Percentiles rank a stretch among this genome's conserved stretches.
phyloP scores from a whole-genome alignment of 2,797 vertebrate species.

The Pitangus sulphuratus region DNA sequence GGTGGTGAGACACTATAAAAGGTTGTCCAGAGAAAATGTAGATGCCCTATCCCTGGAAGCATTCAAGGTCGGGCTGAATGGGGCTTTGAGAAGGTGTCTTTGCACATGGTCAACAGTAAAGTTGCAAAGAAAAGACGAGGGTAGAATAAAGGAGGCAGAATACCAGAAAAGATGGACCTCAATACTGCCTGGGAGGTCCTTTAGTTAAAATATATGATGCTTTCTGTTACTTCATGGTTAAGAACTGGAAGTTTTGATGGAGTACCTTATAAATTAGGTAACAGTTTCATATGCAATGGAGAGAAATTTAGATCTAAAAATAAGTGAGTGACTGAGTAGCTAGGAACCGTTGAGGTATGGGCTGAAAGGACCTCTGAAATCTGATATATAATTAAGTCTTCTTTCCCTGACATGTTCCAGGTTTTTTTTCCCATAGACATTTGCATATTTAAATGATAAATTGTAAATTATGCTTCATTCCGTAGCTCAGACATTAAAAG shows the following conservation, averaged over 20 bases:
- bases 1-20: background rate
- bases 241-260: slow-evolving; percentile 32
- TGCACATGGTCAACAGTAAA: background rate
- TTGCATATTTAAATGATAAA: slow-evolving; percentile 8
- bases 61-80: no score
- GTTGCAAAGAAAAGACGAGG: background rate
- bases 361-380: slow-evolving; percentile 17
- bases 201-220: background rate
- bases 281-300: background rate
- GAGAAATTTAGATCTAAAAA: slow-evolving; percentile 55
- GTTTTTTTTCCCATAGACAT: background rate
- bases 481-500: background rate
- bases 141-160: background rate
- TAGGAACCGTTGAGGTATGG: background rate
- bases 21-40: background rate
- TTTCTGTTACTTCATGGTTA: background rate
- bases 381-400: slow-evolving; percentile 40
- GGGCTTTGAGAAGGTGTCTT: background rate
- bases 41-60: background rate
- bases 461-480: slow-evolving; percentile 22
- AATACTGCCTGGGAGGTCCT: background rate
- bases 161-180: background rate
- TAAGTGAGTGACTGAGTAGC: slow-evolving; percentile 1
- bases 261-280: slow-evolving; percentile 47
- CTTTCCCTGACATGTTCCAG: background rate